Conservation (phyloP, 2,797 vertebrate species). For the Falco cherrug region DNA sequence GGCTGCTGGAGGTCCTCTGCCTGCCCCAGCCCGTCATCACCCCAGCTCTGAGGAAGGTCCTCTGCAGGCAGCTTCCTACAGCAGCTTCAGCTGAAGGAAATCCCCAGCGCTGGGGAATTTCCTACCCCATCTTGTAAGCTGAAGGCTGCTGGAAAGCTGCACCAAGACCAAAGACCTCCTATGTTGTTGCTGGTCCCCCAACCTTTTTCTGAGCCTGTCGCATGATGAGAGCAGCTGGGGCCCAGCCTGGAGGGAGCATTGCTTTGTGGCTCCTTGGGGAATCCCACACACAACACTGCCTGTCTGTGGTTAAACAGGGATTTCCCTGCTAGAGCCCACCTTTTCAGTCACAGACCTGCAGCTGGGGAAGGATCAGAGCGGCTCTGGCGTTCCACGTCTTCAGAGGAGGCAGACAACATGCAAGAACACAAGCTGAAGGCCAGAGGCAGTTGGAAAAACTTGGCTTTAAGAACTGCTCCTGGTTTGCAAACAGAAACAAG, state of each 20-base stretch:
- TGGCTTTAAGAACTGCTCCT: neutral
- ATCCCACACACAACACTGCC: neutral
- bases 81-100: neutral
- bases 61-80: neutral
- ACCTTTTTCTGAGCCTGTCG: neutral
- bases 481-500: neutral
- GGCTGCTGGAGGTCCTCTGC: neutral
- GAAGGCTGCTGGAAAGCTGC: neutral
- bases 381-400: fast-evolving
- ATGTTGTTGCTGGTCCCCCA: neutral
- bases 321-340: neutral
- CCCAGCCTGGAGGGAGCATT: neutral
- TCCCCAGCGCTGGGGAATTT: neutral
- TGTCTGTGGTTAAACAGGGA: neutral
- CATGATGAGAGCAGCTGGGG: neutral
- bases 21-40: neutral
- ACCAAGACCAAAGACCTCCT: neutral
- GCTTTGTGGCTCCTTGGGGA: neutral
- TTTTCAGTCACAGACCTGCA: neutral
- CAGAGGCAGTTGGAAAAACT: neutral
- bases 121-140: neutral
- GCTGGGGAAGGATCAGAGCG: fast-evolving
- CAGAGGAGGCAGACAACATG: neutral
- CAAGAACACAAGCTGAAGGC: neutral
- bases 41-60: neutral